Base-by-base conservation (phyloP, 2,113 vertebrate genomes). In the Oreochromis aureus region DNA sequence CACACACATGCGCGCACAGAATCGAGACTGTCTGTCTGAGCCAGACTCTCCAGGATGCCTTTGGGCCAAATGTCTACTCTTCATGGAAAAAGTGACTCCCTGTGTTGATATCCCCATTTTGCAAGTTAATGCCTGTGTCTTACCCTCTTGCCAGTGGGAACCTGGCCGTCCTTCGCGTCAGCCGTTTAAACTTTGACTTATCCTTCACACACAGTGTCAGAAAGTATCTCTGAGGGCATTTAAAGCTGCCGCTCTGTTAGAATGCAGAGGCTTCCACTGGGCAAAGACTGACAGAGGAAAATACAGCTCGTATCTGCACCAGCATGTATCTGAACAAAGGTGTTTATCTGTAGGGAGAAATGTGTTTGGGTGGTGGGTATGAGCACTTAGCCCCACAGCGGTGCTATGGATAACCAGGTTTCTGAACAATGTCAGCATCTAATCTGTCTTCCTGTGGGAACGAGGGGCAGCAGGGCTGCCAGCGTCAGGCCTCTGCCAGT, bases 1-100 rank as follows among this genome's bases (percentile, higher is more conserved):
- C 85, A 84, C 89, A 69, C 81, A 69, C 71, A 66, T 69, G 79
- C 83, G 61, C 83, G 85, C 83, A 88, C 81, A 92, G 91, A 94
- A 95, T 91, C 94, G 94, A 92, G 91, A 90, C 80, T 93, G 94
- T 95, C 93, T 96, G 94, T 94, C 92, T 94, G 93, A 95, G 94
- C 93, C 95, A 96, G 95, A 96, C 95, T 94, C 94, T 96, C 88
- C 91, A 87, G 93, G 93, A 96, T 92, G 95, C 94, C 96, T 94
- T 78, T 93, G 92, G 95, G 95, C 95, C 95, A 96, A 96, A 94
- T 91, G 94, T 92, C 94, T 96, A 93, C 94, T 93, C 90, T 94
- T 95, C 95, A 96, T 96, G 96, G 96, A 97, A 96, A 96, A 96
- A 94, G 91, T 96, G 95, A 96, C 92, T 96, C 93, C 87, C 86